These are phyloP conservation scores for Rousettus madagascariensis DNA, from an alignment of 2,797 vertebrate species.

Conservation along the genomic window DNA sequence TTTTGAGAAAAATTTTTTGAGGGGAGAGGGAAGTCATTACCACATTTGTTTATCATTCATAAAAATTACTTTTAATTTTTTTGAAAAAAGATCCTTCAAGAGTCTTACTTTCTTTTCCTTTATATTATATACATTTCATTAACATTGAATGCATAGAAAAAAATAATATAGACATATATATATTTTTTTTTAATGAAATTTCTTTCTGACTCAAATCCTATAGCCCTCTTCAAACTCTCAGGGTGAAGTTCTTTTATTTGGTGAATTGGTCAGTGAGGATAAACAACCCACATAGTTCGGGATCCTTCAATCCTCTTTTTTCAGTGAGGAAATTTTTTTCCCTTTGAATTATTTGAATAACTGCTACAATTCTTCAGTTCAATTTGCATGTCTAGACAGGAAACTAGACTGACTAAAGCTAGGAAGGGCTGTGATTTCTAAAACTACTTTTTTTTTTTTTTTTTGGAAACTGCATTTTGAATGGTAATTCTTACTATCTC, in stretches of 20 bases:
- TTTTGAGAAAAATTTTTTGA: neutral
- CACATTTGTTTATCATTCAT: neutral
- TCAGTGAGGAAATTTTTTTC: slow-evolving; percentile 3
- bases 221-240: neutral
- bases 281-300: slow-evolving; percentile 31
- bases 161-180: neutral
- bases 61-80: slow-evolving; percentile 58
- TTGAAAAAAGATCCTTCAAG: slow-evolving; percentile 43
- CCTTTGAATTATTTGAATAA: slow-evolving; percentile 74
- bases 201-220: slow-evolving; percentile 51
- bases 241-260: slow-evolving; percentile 22
- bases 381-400: slow-evolving; percentile 74
- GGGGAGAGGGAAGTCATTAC: neutral
- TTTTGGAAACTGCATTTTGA: slow-evolving; percentile 43
- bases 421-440: slow-evolving; percentile 37
- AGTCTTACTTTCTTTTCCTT: slow-evolving; percentile 51
- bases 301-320: slow-evolving; percentile 4
- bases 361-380: slow-evolving; percentile 68
- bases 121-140: slow-evolving; percentile 59
- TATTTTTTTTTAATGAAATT: neutral
- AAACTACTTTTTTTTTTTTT: slow-evolving; percentile 19
- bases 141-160: slow-evolving; percentile 14
- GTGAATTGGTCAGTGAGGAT: slow-evolving; percentile 51
- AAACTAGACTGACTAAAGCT: slow-evolving; percentile 62
- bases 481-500: slow-evolving; percentile 38